Base-by-base conservation (phyloP, 2,113 vertebrate species). In the Polypterus bichir region DNA sequence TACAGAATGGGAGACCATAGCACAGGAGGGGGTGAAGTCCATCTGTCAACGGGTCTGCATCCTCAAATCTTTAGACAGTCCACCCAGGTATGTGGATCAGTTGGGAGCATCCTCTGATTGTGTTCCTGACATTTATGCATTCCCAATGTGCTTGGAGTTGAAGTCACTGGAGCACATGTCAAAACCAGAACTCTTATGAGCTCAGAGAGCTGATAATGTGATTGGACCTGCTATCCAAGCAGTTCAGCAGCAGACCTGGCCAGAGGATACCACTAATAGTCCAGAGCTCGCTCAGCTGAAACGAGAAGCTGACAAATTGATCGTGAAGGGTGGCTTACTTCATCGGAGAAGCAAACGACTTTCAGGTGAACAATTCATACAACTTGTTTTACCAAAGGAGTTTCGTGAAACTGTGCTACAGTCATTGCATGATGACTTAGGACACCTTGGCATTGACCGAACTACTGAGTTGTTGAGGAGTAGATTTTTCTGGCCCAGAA, bases 401-500 rank as follows among this genome's bases (percentile, higher is more conserved):
- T 62, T 45, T 44, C 6, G 49, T 46, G 49, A 7, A 7, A 8
- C 10, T 1, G 44, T 62, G 10, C 49, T 53, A 9, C 10, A 9
- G 5, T 27, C 60, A 7, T 5, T 62, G 1, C 60, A 62, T n/a
- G 51, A 62, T 62, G 60, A 62, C 3, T 2, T 44, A 1, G 60
- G 60, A 44, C 60, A 62, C 44, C 1, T 62, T 1, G 60, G 60
- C 52, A 5, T 54, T 8, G 60, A 62, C 2, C 45, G 51, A 9
- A 53, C 51, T 46, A 62, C 61, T 1, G 61, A 62, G 3, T 46
- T 54, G 6, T 11, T 52, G 4, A 46, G 9, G 11, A 46, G 9
- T 44, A 52, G 52, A 45, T 62, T 62, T 6, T 62, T 54, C 9
- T 62, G 51, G 61, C 61, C 61, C 5, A 45, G 48, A 44, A 62